A percentile compares a stretch with the other conserved stretches of the same genome.
phyloP scores from a whole-genome alignment of 2,888 invertebrate species.

The Pemphredon lugubris region DNA sequence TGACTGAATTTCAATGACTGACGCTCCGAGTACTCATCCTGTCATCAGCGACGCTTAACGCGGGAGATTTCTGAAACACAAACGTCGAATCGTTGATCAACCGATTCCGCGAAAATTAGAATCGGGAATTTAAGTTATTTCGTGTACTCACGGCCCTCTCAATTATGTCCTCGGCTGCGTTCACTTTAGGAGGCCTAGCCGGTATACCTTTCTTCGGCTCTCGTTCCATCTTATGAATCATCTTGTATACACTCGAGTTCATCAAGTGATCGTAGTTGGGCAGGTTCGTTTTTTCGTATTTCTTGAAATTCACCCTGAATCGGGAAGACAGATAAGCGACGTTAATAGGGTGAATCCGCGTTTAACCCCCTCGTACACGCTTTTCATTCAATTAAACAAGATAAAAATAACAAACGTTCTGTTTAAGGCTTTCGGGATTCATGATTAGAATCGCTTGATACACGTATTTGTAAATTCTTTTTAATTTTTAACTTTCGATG shows the following conservation, averaged over 20 bases:
- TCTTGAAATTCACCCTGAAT: constrained; percentile 94
- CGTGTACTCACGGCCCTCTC: constrained; percentile 75
- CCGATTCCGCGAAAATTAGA: too few relatives aligned
- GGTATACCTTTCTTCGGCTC: constrained; percentile 86
- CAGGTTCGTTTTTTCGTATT: constrained; percentile 88
- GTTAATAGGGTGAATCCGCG: too few relatives aligned
- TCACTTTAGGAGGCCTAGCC: constrained; percentile 84
- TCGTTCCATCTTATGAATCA: constrained; percentile 89
- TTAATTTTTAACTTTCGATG: too few relatives aligned
- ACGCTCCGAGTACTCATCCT: constrained; percentile 71
- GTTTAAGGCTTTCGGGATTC: too few relatives aligned
- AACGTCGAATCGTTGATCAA: neutral
- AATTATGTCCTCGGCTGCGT: constrained; percentile 85
- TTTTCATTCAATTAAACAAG: too few relatives aligned
- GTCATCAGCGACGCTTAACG: constrained; percentile 72
- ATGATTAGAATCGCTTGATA: too few relatives aligned
- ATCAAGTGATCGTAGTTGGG: constrained; percentile 88
- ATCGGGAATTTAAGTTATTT: neutral
- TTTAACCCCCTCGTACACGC: too few relatives aligned
- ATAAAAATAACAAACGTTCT: too few relatives aligned
- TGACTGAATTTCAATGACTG: constrained; percentile 64
- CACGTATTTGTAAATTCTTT: too few relatives aligned
- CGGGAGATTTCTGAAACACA: constrained; percentile 75
- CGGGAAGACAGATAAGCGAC: too few relatives aligned
- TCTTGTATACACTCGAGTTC: constrained; percentile 90